Conservation (phyloP, 2,888 invertebrate genomes). For the Abscondita cerata region DNA sequence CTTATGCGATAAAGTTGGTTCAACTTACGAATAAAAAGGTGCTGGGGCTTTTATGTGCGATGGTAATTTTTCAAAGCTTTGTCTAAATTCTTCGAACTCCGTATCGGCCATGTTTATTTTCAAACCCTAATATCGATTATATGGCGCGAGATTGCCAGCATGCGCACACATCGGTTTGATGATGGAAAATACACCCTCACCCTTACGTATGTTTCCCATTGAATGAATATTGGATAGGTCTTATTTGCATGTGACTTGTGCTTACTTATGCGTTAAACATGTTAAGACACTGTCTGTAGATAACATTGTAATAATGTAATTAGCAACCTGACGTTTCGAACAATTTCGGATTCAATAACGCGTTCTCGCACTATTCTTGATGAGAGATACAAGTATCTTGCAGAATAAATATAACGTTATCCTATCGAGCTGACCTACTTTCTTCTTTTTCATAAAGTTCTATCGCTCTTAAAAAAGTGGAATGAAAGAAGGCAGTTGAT, state of each 20-base stretch:
- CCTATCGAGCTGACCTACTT: conserved; percentile 14
- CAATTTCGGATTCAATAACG: conserved; percentile 20
- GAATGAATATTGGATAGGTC: conserved; percentile 20
- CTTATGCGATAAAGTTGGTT: conserved; percentile 17
- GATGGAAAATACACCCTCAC: conserved; percentile 24
- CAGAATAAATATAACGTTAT: conserved; percentile 8
- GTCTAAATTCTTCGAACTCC: conserved; percentile 92
- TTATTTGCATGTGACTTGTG: conserved; percentile 44
- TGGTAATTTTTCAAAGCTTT: conserved; percentile 82
- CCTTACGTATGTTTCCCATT: conserved; percentile 30
- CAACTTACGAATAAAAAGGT: conserved; percentile 89
- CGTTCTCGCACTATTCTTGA: conserved; percentile 5
- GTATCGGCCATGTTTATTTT: conserved; percentile 84
- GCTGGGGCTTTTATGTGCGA: conserved; percentile 81
- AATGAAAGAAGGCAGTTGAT: too few species aligned
- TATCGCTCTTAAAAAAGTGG: too few species aligned
- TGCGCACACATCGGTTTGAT: conserved; percentile 14
- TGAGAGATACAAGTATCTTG: not conserved
- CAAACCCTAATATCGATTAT: conserved; percentile 38
- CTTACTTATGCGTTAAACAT: conserved; percentile 51
- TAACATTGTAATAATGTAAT: conserved; percentile 37
- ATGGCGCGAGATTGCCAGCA: conserved; percentile 20
- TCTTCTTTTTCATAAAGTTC: not conserved
- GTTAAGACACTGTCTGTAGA: conserved; percentile 23
- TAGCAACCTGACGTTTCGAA: conserved; percentile 12